These are phyloP conservation scores for Cephus pygmeus DNA, from an alignment of 2,888 invertebrate species.

Conservation along the genomic window DNA sequence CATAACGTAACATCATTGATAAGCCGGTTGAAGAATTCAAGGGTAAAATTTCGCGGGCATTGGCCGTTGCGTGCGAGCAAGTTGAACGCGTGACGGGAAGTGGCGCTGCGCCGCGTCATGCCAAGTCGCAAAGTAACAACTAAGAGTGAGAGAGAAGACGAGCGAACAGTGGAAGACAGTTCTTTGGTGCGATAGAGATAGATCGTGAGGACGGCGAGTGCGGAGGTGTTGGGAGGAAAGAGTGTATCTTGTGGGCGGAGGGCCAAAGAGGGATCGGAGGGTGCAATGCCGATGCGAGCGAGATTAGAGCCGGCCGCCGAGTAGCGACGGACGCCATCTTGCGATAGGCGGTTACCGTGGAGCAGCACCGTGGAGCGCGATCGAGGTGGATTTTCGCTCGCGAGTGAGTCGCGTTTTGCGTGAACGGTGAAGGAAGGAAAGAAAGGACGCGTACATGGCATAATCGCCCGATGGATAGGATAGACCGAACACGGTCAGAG, in stretches of 20 bases:
- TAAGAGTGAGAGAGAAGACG: constrained; percentile 18
- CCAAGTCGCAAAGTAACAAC: constrained; percentile 16
- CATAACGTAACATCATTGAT: neutral
- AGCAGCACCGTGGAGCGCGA: constrained; percentile 48
- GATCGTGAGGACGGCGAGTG: constrained; percentile 10
- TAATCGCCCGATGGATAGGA: constrained; percentile 28
- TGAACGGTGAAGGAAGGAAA: constrained; percentile 63
- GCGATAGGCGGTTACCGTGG: constrained; percentile 79
- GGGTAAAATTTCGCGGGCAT: constrained; percentile 15
- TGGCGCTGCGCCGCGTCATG: constrained; percentile 11
- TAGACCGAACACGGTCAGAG: constrained; percentile 27
- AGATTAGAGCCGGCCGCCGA: constrained; percentile 34
- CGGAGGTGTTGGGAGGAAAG: constrained; percentile 16
- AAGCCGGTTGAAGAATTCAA: neutral
- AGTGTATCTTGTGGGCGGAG: constrained; percentile 16
- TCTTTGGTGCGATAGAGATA: constrained; percentile 7
- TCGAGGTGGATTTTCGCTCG: constrained; percentile 57
- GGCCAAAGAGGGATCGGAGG: constrained; percentile 8
- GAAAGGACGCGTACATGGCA: constrained; percentile 23
- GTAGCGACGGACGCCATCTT: constrained; percentile 72
- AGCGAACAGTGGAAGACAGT: constrained; percentile 3
- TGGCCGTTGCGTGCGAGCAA: neutral
- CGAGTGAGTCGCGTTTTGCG: constrained; percentile 55
- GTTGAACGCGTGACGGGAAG: constrained; percentile 19
- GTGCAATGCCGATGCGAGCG: constrained; percentile 9